A percentile compares a stretch with the other conserved stretches of the same genome.
Evolutionary conservation across 2,888 invertebrate genomes (phyloP).

Genomic region (Acanthococcus lagerstroemiae): DNA sequence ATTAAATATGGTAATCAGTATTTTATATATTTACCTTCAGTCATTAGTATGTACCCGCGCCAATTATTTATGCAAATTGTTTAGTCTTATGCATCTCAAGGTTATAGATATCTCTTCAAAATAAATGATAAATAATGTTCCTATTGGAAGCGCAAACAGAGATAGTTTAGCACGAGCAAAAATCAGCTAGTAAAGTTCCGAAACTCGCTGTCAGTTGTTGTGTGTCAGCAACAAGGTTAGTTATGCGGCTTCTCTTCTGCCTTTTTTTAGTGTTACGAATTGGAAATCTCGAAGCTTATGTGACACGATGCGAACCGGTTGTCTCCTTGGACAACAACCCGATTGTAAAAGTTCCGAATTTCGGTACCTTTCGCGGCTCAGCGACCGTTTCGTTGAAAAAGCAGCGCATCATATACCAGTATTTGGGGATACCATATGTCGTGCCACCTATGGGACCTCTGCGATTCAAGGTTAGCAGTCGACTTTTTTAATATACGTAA

Average conservation of each 20-base stretch:
- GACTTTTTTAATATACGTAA: neutral
- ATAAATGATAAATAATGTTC: too few relatives aligned
- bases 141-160: too few relatives aligned
- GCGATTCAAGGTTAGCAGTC: constrained; percentile 38
- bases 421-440: constrained; percentile 38
- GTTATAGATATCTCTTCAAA: too few relatives aligned
- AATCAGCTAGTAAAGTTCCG: too few relatives aligned
- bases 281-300: neutral
- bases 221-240: too few relatives aligned
- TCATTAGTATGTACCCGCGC: too few relatives aligned
- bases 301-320: constrained; percentile 9
- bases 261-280: neutral
- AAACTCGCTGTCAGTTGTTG: too few relatives aligned
- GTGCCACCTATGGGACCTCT: constrained; percentile 37
- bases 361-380: constrained; percentile 37
- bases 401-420: constrained; percentile 37
- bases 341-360: constrained; percentile 34
- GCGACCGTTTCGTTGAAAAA: constrained; percentile 36
- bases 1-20: too few relatives aligned
- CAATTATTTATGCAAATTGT: too few relatives aligned
- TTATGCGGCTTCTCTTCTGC: neutral
- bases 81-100: too few relatives aligned
- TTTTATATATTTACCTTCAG: too few relatives aligned
- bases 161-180: too few relatives aligned
- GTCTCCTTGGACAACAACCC: constrained; percentile 2